Base-by-base conservation (phyloP, 2,797 vertebrate genomes). In the Oreochromis mossambicus region DNA sequence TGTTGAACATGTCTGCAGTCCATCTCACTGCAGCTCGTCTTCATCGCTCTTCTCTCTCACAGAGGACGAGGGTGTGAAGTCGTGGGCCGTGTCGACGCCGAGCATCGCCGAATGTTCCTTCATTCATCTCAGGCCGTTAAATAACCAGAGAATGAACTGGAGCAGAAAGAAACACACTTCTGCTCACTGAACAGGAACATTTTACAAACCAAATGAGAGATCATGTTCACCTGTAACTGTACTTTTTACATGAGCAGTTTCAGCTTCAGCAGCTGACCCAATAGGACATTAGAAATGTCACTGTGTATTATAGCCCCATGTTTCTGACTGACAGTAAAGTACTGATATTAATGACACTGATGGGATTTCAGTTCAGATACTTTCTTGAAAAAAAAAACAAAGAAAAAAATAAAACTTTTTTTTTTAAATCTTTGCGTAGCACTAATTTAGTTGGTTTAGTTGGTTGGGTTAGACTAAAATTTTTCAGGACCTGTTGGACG, bases 11-110 rank as follows among this genome's bases (percentile, higher is more conserved):
- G 50, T 85, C 41, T 58, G 63, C n/a, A 80, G 87, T 84, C 68
- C 52, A 63, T 58, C 82, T 73, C 76, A 3, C 77, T 41, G 78
- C 76, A 48, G 77, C 13, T 77, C 82, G 5, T 81, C 85, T 79
- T 29, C 83, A 29, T 92, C 83, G 80, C 92, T 79, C 91, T 55
- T 89, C 77, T 43, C 58, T 81, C 86, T 86, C 43, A 5, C 79
- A 46, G 87, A 87, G 50, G 87, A 82, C 38, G 50, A 78, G 79
- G 79, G 89, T 83, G 92, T 89, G 92, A 93, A 92, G 87, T 68
- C 84, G 83, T 90, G 89, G 91, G 90, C 82, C 8, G 66, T 10
- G 82, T 58, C 8, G 68, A 68, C 13, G 48, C 29, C 7, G n/a
- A 87, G 48, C 78, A 15, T 76, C 24, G 77, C 77, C 7, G 24